Conservation (phyloP, 2,888 invertebrate genomes). For the Mamestra brassicae region DNA sequence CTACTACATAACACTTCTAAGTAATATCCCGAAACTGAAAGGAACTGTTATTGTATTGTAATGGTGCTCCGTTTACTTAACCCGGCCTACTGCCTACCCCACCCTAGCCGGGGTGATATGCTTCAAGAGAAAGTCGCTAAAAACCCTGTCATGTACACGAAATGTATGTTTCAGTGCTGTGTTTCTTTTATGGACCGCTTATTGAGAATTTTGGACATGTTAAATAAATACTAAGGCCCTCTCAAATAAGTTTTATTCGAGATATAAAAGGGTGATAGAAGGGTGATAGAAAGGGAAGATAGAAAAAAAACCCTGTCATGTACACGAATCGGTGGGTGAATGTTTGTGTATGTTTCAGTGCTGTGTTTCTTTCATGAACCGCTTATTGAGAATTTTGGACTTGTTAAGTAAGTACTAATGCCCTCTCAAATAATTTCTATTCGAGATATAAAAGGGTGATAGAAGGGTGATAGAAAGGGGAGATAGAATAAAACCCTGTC, state of each 20-base stretch:
- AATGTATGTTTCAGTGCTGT: slow-evolving; percentile 27
- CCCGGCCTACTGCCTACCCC: slow-evolving; percentile 30
- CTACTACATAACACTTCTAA: slow-evolving; percentile 27
- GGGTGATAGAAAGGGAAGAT: too few relatives aligned
- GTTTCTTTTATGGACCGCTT: neutral
- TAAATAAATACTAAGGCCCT: neutral
- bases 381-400: slow-evolving; percentile 7
- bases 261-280: too few relatives aligned
- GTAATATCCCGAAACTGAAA: slow-evolving; percentile 48
- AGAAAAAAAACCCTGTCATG: too few relatives aligned
- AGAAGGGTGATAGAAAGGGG: too few relatives aligned
- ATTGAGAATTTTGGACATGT: neutral
- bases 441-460: too few relatives aligned
- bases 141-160: slow-evolving; percentile 64
- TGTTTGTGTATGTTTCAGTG: slow-evolving; percentile 44
- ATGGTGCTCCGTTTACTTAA: slow-evolving; percentile 55
- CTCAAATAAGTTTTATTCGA: too few relatives aligned
- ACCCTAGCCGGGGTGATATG: slow-evolving; percentile 33
- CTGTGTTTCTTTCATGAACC: neutral
- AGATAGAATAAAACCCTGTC: too few relatives aligned
- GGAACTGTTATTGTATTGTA: slow-evolving; percentile 45
- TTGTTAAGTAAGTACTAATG: neutral
- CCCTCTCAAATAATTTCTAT: too few relatives aligned
- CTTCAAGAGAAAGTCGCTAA: slow-evolving; percentile 56
- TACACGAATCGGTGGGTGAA: slow-evolving; percentile 41